Evolutionary conservation across 2,113 vertebrate genomes (phyloP), one percentile per base, ranked within the genome.

Genomic region (Semicossyphus pulcher): DNA sequence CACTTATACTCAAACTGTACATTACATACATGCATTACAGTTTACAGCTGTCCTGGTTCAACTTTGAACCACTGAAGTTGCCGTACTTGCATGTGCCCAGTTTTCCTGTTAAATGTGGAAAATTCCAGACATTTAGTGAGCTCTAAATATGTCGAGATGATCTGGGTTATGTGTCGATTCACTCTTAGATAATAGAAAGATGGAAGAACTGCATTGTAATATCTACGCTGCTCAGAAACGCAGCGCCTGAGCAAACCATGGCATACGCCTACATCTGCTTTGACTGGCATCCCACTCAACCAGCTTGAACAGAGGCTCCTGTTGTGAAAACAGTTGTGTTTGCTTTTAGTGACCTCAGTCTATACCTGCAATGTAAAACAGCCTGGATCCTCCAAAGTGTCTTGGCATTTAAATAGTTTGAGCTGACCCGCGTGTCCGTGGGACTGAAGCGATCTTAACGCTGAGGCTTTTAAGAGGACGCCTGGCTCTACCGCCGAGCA

Each of bases 291-390:
- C 61, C 71, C 52, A 49, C 68, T 70, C 64, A 41, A 67, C 72
- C 48, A 69, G 69, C 72, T 75, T 64, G 71, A 77, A 65, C 67
- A 77, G 39, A 39, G 47, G 45, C 54, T 47, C 29, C 75, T 88
- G 82, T 87, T 87, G 84, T 90, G 82, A 71, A 90, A 90, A 90
- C 80, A 86, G 16, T 69, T 72, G 58, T 81, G 84, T 88, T 85
- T 90, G 86, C 84, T 90, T 90, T 88, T 83, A 86, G 81, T 86
- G 79, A 86, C 81, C 77, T 72, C 51, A 28, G 71, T 44, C 78
- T 73, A 62, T 73, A 80, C 57, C 54, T 49, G 21, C 56, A 34
- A 11, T 64, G 57, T 81, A 58, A 80, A 81, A 71, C 79, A 64
- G 60, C 39, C 67, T 64, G 64, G 52, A 53, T 80, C 31, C 36